Base-by-base conservation (phyloP, 2,113 vertebrate species). In the Triplophysa tibetana region DNA sequence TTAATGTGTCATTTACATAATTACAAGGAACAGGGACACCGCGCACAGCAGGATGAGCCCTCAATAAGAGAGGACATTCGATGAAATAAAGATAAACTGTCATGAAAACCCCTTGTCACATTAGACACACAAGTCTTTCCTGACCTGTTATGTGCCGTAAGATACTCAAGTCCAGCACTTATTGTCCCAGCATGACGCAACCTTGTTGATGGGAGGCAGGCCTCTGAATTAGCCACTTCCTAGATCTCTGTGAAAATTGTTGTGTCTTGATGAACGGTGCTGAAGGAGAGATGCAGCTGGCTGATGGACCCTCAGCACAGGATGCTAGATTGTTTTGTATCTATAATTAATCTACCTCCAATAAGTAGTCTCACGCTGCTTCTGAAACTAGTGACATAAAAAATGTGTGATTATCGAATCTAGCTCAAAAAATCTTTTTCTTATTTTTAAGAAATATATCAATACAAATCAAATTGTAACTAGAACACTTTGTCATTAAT, bases 1-100 rank as follows among this genome's bases (percentile, higher is more conserved):
- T 94, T 94, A 93, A 94, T 90, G 90, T 89, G 89, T 90, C 88
- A 91, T 93, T 92, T 93, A 89, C 92, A 93, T 94, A 93, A 94
- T 94, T 93, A 93, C 89, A 85, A 91, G 89, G 87, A 93, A 90
- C 85, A 85, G 86, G 89, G 89, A 92, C 91, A 89, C 87, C 80
- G 21, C 80, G 86, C 89, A 75, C 92, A 90, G 89, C 88, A 88
- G 92, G 90, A 88, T 79, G 85, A 89, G 70, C n/a, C 56, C 61
- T 23, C 17, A 16, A 87, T 83, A 86, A 82, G 87, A 81, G 24
- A 83, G 56, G 66, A 74, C 85, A 81, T 21, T 82, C 82, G 82
- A 76, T 54, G 62, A 85, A 83, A 87, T 79, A 79, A 76, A 74
- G 29, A 67, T 21, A 43, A 45, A 64, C 68, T 50, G 6, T 60